A percentile compares a stretch with the other conserved stretches of the same genome.
These are phyloP conservation scores for Patiria miniata DNA, from an alignment of 35 echinoderm and acorn worm genomes.

Conservation along the genomic window DNA sequence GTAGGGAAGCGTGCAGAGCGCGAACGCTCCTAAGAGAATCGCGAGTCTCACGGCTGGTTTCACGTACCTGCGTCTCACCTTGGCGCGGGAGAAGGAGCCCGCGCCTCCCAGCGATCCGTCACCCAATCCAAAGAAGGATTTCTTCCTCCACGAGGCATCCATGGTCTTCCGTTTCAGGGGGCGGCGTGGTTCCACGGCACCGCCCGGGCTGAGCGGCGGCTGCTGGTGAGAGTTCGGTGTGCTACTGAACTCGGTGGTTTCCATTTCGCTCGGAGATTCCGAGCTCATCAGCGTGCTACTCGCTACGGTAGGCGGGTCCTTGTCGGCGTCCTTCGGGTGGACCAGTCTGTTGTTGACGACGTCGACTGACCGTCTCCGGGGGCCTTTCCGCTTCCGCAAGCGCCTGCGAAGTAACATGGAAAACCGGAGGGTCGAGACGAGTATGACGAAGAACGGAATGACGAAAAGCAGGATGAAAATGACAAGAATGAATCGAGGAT, in stretches of 20 bases:
- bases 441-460: neutral
- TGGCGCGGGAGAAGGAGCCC: neutral
- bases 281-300: neutral
- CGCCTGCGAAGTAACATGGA: neutral
- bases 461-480: neutral
- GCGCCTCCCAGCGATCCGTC: neutral
- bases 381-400: neutral
- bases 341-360: constrained; percentile 1
- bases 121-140: constrained; percentile 8
- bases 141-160: neutral
- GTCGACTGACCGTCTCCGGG: neutral
- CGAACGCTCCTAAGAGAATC: neutral
- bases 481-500: neutral
- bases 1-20: constrained; percentile 20
- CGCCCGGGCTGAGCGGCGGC: neutral
- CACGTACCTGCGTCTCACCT: neutral
- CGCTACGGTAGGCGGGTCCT: neutral
- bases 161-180: neutral
- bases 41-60: neutral
- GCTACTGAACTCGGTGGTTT: neutral
- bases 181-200: neutral
- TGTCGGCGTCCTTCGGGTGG: neutral
- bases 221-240: neutral
- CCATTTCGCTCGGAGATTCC: neutral
- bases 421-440: neutral